A percentile compares a stretch with the other conserved stretches of the same genome.
phyloP scores from a whole-genome alignment of 2,113 vertebrate genomes.

The Lathamus discolor region DNA sequence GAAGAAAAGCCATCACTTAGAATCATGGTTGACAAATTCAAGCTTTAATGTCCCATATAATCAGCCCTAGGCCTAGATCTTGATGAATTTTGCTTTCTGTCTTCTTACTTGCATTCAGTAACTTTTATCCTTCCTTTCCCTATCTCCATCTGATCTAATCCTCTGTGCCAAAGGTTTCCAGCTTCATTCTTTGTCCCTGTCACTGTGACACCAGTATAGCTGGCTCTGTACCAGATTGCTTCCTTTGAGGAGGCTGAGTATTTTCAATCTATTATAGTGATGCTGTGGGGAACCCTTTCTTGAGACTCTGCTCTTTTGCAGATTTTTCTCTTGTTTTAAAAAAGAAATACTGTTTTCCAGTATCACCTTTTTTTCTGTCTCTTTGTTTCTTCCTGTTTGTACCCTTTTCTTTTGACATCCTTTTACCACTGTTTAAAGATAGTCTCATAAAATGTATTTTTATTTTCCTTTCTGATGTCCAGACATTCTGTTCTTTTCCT shows the following conservation, averaged over 20 bases:
- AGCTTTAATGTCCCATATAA: neutral
- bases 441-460: neutral
- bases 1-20: neutral
- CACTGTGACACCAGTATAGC: neutral
- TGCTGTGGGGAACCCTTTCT: neutral
- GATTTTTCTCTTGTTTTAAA: neutral
- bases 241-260: neutral
- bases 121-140: neutral
- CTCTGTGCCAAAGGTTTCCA: neutral
- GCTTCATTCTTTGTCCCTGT: neutral
- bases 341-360: neutral
- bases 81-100: neutral
- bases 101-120: neutral
- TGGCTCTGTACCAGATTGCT: neutral
- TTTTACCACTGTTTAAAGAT: neutral
- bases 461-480: neutral
- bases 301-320: neutral
- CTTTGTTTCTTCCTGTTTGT: neutral
- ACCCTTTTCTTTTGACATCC: neutral
- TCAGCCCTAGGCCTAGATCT: neutral
- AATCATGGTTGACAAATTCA: neutral
- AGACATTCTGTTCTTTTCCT: neutral
- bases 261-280: neutral
- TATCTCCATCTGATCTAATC: neutral
- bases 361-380: neutral